Percentiles rank a stretch among this genome's conserved stretches.
These are phyloP conservation scores for Syrrhaptes paradoxus DNA, from an alignment of 2,113 vertebrate genomes.

Conservation along the genomic window DNA sequence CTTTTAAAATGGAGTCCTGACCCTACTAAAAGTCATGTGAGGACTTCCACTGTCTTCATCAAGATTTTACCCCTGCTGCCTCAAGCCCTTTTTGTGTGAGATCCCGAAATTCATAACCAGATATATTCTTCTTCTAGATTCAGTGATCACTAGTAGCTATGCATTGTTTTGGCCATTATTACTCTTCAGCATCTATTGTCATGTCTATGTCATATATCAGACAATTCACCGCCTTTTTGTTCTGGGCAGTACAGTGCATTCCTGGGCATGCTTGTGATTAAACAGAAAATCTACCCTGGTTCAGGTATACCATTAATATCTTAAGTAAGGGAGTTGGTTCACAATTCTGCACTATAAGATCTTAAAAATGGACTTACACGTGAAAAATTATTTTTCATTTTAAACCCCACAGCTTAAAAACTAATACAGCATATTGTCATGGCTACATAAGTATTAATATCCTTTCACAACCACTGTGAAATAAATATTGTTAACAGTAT, in stretches of 20 bases:
- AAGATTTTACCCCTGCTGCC: not conserved
- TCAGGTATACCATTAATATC: not conserved
- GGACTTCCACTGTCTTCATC: not conserved
- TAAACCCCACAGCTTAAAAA: not conserved
- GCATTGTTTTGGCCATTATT: not conserved
- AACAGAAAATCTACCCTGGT: not conserved
- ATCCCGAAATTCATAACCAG: not conserved
- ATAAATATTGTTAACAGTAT: not conserved
- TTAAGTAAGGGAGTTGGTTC: not conserved
- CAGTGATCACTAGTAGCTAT: not conserved
- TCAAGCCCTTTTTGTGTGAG: not conserved
- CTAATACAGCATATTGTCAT: not conserved
- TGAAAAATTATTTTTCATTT: not conserved
- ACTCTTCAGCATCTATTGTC: not conserved
- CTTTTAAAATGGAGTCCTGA: not conserved
- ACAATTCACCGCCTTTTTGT: not conserved
- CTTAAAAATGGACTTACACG: not conserved
- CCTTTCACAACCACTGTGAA: not conserved
- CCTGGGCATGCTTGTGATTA: not conserved
- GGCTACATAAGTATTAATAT: not conserved
- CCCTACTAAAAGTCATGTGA: not conserved
- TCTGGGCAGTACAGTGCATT: not conserved
- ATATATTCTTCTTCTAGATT: not conserved
- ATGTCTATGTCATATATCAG: no score
- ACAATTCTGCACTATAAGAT: not conserved